Evolutionary conservation across 1,140 invertebrate genomes (phyloP), one percentile per base, ranked within the genome.

Genomic region (Drosophila sechellia): DNA sequence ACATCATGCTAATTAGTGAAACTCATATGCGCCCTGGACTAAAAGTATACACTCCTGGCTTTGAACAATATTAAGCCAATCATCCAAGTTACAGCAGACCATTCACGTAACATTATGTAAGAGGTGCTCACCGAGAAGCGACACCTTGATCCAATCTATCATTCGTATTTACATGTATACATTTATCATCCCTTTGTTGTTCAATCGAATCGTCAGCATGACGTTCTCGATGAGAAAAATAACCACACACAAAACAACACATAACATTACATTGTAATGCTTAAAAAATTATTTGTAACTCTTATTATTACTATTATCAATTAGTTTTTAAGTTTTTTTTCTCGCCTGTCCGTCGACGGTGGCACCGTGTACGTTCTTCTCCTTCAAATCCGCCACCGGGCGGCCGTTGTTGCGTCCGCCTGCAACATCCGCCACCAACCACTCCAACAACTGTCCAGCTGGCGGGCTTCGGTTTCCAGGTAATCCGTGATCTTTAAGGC

Each of bases 301-400:
- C 58, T 79, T 80, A 84, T 79, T 84, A 80, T 73, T 80, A 76
- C 75, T 66, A 84, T 66, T 86, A 69, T 86, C 86, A 69, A 81
- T 81, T 85, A 85, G 77, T 77, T 70, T 11, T 27, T 78, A 86
- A 68, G 68, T 71, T 75, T 54, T 77, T 57, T 75, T 68, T 35
- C 49, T 42, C 40, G 54, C 35, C 40, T 8, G 46, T 20, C 59
- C 20, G 45, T 46, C 5, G 22, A 11, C 13, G 37, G 46, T 25
- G 27, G 5, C 20, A 8, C 20, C 15, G 8, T 15, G 60, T 27
- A 31, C 25, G 17, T n/a, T 10, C 17, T 17, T 40, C 15, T 2
- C 10, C n/a, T 22, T 22, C 42, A 0, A n/a, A 20, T 31, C 6
- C 25, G 17, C 27, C 17, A 15, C 46, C 12, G 31, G 37, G 37